These are phyloP conservation scores for Trilocha varians DNA, from an alignment of 2,888 invertebrate species.

Conservation along the genomic window DNA sequence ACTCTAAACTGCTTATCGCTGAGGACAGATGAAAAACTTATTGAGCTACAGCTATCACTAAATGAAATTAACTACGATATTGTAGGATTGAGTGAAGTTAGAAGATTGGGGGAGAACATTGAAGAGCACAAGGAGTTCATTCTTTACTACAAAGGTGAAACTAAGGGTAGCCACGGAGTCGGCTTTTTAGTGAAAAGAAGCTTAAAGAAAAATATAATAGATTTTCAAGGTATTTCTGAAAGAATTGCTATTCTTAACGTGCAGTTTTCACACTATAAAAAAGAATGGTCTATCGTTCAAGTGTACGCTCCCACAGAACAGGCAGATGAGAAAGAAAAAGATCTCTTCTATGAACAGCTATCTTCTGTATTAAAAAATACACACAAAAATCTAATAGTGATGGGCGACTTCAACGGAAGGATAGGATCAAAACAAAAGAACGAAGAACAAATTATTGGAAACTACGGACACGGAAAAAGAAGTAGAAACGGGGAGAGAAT, in stretches of 20 bases:
- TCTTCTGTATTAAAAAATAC: not conserved
- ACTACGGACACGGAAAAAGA: slow-evolving; percentile 11
- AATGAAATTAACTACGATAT: slow-evolving; percentile 8
- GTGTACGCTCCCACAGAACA: slow-evolving; percentile 9
- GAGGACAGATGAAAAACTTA: slow-evolving; percentile 3
- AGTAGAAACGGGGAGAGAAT: slow-evolving; percentile 14
- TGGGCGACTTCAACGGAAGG: slow-evolving; percentile 13
- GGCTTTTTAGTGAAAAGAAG: not conserved
- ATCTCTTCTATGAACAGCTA: slow-evolving; percentile 4
- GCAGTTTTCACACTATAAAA: slow-evolving; percentile 5
- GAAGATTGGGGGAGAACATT: too few species aligned
- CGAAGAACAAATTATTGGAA: slow-evolving; percentile 11
- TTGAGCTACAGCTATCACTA: slow-evolving; percentile 9
- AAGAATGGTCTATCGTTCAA: slow-evolving; percentile 7
- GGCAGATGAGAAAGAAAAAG: slow-evolving; percentile 2
- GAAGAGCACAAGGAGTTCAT: too few species aligned
- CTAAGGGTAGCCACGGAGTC: slow-evolving; percentile 6
- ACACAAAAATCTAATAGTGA: slow-evolving; percentile 9
- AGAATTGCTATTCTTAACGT: slow-evolving; percentile 2
- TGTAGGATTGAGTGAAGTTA: slow-evolving; percentile 2
- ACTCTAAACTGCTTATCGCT: slow-evolving; percentile 8
- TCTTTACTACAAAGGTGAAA: slow-evolving; percentile 1
- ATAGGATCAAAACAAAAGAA: slow-evolving; percentile 9
- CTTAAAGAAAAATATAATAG: too few species aligned
- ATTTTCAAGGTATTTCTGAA: too few species aligned